A percentile compares a stretch with the other conserved stretches of the same genome.
Evolutionary conservation across 2,888 invertebrate genomes (phyloP).

Genomic region (Antheraea yamamai): DNA sequence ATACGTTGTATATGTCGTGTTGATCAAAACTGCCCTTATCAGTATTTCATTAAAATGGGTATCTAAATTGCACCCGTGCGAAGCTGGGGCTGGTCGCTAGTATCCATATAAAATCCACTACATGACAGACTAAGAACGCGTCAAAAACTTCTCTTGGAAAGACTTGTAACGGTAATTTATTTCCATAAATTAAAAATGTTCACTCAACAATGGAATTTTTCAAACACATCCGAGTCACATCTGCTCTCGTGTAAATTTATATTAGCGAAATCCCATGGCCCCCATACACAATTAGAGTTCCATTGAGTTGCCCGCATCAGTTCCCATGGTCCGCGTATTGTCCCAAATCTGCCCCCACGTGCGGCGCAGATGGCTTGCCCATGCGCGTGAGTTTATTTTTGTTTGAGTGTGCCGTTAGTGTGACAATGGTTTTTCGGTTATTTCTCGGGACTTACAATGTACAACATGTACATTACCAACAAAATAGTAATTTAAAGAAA

Average conservation of each 20-base stretch:
- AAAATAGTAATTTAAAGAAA: too few relatives aligned
- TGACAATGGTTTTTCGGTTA: slow-evolving; percentile 26
- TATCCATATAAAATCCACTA: too few relatives aligned
- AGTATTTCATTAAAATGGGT: too few relatives aligned
- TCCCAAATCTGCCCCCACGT: slow-evolving; percentile 61
- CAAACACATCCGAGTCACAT: neutral
- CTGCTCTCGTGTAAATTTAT: slow-evolving; percentile 5
- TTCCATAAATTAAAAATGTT: neutral
- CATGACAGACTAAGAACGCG: too few relatives aligned
- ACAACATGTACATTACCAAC: neutral
- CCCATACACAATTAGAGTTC: slow-evolving; percentile 9
- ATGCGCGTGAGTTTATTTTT: slow-evolving; percentile 53
- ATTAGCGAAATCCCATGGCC: slow-evolving; percentile 12
- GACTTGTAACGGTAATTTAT: too few relatives aligned
- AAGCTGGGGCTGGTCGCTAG: too few relatives aligned
- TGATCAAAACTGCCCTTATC: too few relatives aligned
- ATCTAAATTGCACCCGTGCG: too few relatives aligned
- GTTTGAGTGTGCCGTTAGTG: slow-evolving; percentile 28
- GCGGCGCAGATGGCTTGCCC: slow-evolving; percentile 58
- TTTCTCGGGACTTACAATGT: neutral
- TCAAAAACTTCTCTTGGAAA: neutral
- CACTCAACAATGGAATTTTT: neutral
- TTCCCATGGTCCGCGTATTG: slow-evolving; percentile 43
- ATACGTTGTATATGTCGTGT: too few relatives aligned
- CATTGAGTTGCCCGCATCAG: slow-evolving; percentile 20